Percentiles rank a stretch among this genome's conserved stretches.
These are phyloP conservation scores for Cherax quadricarinatus DNA, from an alignment of 1,140 invertebrate species.

Conservation along the genomic window DNA sequence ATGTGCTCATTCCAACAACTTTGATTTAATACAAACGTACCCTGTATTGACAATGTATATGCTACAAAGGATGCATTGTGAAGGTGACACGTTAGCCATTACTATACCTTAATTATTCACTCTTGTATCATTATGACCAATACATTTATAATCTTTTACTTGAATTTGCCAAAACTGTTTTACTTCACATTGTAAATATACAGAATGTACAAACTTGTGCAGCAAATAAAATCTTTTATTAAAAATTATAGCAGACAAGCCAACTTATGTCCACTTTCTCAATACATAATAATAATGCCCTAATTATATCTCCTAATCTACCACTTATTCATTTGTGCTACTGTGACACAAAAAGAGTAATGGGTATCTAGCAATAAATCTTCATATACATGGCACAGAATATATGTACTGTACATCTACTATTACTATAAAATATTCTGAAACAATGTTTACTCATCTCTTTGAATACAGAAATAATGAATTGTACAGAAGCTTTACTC, in stretches of 20 bases:
- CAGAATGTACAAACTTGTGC: neutral
- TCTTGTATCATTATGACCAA: no score
- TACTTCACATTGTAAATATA: no score
- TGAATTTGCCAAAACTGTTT: no score
- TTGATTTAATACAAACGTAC: neutral
- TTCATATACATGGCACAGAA: neutral
- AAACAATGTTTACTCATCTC: neutral
- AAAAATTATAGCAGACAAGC: neutral
- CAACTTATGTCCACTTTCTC: neutral
- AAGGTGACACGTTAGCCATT: neutral
- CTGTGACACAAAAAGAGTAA: neutral
- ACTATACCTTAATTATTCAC: no score
- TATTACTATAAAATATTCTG: neutral
- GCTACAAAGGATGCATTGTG: neutral
- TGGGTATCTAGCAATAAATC: neutral
- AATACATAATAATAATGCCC: neutral
- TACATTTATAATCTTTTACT: no score
- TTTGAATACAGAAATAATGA: neutral
- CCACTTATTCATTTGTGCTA: neutral
- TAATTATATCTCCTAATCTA: conserved; percentile 17
- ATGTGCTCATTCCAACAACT: conserved; percentile 1
- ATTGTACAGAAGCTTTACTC: neutral
- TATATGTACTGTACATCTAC: neutral
- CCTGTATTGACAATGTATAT: neutral
- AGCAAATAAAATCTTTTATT: neutral